Evolutionary conservation across 2,797 vertebrate species (phyloP).

Genomic region (Sebastes diploproa): DNA sequence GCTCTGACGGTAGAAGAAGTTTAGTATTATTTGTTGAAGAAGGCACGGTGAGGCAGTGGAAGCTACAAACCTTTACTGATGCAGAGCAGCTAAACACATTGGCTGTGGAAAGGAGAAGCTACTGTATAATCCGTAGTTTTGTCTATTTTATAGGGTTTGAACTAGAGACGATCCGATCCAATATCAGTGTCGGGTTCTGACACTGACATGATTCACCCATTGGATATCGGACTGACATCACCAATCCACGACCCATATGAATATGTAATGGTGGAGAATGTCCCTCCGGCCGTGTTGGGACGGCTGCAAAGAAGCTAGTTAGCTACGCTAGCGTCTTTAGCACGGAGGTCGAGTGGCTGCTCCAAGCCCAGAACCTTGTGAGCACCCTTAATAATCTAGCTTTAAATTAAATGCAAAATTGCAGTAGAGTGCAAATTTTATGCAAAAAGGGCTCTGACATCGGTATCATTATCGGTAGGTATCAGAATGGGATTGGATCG

Average conservation of each 20-base stretch:
- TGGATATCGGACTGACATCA: background rate
- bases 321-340: no score
- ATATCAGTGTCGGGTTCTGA: background rate
- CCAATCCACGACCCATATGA: no score
- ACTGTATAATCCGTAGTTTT: fast-evolving
- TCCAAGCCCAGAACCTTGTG: no score
- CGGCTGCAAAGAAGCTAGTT: background rate
- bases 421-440: no score
- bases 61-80: background rate
- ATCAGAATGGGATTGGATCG: no score
- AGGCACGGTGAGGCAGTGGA: background rate
- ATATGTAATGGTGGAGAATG: background rate
- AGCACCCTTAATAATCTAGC: no score
- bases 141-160: background rate
- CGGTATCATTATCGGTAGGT: no score
- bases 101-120: background rate
- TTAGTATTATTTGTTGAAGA: background rate
- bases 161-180: background rate
- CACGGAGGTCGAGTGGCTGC: no score
- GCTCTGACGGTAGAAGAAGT: background rate
- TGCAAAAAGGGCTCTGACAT: no score
- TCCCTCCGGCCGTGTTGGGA: background rate
- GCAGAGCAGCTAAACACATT: background rate
- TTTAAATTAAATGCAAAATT: no score
- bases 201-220: background rate